A percentile compares a stretch with the other conserved stretches of the same genome.
Evolutionary conservation across 1,140 invertebrate species (phyloP).

Genomic region (Meloidogyne chitwoodi): DNA sequence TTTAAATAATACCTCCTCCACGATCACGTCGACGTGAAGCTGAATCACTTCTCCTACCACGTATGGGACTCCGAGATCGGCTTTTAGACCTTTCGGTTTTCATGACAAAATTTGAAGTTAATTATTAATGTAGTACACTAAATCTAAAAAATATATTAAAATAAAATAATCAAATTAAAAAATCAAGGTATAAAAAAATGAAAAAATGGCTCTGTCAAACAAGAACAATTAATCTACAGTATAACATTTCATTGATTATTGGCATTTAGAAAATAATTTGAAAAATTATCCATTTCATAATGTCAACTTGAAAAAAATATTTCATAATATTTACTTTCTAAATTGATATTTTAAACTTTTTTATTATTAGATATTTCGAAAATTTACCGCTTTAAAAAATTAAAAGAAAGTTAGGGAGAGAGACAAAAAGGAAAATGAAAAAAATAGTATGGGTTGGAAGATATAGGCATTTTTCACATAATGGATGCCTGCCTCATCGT

Average conservation of each 20-base stretch:
- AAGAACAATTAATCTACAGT: no score
- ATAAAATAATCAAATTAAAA: no score
- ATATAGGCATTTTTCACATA: background rate
- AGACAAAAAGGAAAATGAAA: no score
- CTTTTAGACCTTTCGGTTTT: background rate
- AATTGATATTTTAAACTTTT: background rate
- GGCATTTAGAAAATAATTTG: no score
- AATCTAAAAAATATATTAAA: no score
- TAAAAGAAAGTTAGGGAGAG: no score
- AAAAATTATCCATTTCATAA: background rate
- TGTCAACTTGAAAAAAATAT: background rate
- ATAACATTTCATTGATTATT: background rate
- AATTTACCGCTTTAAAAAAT: background rate
- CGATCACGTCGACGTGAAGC: background rate
- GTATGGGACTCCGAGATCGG: background rate
- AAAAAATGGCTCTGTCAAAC: no score
- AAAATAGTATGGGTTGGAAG: background rate
- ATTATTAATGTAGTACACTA: background rate
- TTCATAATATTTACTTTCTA: background rate
- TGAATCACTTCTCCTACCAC: background rate
- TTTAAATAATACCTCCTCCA: background rate
- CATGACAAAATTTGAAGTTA: background rate
- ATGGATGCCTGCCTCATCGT: background rate
- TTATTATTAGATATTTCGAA: background rate
- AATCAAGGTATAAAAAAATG: no score